Base-by-base conservation (phyloP, 2,113 vertebrate species). In the Carassius carassius region DNA sequence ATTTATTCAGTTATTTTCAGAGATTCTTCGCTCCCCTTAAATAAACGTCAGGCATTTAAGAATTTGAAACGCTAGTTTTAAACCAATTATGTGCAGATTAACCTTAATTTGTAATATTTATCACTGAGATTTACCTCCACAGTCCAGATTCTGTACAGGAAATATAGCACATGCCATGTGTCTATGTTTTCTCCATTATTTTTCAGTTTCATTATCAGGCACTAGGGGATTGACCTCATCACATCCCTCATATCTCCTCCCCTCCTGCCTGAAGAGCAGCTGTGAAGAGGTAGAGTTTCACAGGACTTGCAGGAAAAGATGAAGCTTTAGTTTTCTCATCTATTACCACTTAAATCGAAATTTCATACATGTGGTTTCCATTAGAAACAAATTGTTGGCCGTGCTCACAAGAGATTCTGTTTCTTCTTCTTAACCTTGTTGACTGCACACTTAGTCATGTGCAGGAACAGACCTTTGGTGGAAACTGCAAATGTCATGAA, bases 261-360 rank as follows among this genome's bases (percentile, higher is more conserved):
- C 32, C 51, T 29, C 77, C 63, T 74, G 23, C 5, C 49, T 76
- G 69, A 75, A 60, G 17, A 78, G 54, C 32, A 78, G 62, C 25
- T 29, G 16, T 32, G 19, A 13, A 44, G 47, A 78, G 72, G 25
- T 82, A 29, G 75, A 82, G 82, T 88, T 88, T 73, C 85, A 74
- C 16, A 82, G 49, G 78, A n/a, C 73, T 82, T 11, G n/a, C 56
- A 72, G 60, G 78, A 83, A 58, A 60, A 67, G 80, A 58, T 78
- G 32, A 87, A 78, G 72, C 83, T 81, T 78, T 69, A 60, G 72
- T 85, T 84, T 88, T 88, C 81, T 88, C 85, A 82, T 32, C 51
- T 88, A 87, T 83, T 87, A 85, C 86, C 87, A 87, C 81, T 88
- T 88, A 86, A 85, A 89, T 81, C 41, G 80, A 78, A 85, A 85